Conservation (phyloP, 1,140 invertebrate genomes). For the Agraylea sexmaculata region DNA sequence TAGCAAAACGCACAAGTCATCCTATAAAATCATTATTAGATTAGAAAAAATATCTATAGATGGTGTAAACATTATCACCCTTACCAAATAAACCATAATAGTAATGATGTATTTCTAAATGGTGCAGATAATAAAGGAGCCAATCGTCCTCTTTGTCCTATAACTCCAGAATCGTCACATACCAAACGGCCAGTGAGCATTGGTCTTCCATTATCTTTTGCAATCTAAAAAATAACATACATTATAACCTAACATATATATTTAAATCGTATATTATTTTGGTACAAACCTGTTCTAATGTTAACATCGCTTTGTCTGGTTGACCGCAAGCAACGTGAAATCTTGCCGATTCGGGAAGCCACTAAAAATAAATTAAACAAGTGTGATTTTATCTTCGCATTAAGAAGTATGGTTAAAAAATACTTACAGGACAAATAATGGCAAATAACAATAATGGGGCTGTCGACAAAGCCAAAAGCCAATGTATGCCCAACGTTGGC, state of each 20-base stretch:
- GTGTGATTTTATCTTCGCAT: constrained; percentile 3
- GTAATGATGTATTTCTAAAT: constrained; percentile 67
- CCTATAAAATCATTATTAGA: constrained; percentile 42
- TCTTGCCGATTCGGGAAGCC: constrained; percentile 86
- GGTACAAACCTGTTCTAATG: constrained; percentile 57
- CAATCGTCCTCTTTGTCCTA: constrained; percentile 55
- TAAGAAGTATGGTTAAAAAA: neutral
- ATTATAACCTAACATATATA: constrained; percentile 9
- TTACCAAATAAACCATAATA: constrained; percentile 91
- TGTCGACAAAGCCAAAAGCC: constrained; percentile 79
- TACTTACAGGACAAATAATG: constrained; percentile 60
- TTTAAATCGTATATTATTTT: constrained; percentile 5
- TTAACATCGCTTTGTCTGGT: constrained; percentile 73
- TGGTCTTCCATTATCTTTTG: constrained; percentile 77
- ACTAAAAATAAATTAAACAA: constrained; percentile 45
- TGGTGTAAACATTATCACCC: constrained; percentile 14
- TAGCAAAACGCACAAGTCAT: constrained; percentile 92
- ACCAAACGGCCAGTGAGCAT: constrained; percentile 81
- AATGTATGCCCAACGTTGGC: constrained; percentile 84
- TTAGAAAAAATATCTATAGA: neutral
- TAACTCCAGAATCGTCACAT: constrained; percentile 57
- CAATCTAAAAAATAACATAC: constrained; percentile 39
- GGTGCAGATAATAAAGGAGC: constrained; percentile 70
- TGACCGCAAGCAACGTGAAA: constrained; percentile 78
- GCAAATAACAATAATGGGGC: constrained; percentile 78